Evolutionary conservation across 2,113 vertebrate species (phyloP).

Genomic region (Piprites chloris): DNA sequence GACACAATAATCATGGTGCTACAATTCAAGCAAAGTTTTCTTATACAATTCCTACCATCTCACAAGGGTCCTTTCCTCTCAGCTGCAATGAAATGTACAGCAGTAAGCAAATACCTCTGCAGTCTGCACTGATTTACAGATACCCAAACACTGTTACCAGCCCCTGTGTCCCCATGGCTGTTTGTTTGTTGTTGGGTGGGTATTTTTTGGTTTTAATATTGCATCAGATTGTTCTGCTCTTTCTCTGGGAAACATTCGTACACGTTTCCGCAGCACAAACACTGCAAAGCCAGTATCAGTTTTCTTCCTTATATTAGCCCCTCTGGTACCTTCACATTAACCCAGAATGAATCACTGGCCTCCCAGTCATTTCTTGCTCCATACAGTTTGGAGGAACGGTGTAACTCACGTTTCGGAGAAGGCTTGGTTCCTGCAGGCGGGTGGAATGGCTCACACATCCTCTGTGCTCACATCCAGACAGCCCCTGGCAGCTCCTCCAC

Average conservation of each 20-base stretch:
- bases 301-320: slow-evolving; percentile 44
- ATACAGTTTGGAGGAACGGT: background rate
- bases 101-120: slow-evolving; percentile 3
- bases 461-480: background rate
- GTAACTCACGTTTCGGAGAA: slow-evolving; percentile 29
- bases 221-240: background rate
- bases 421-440: background rate
- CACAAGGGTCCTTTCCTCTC: slow-evolving; percentile 1
- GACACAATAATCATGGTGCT: background rate
- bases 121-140: slow-evolving; percentile 13
- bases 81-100: background rate
- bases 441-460: background rate
- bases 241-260: slow-evolving; percentile 31
- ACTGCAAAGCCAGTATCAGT: slow-evolving; percentile 31
- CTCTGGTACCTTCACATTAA: slow-evolving; percentile 39
- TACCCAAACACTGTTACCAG: background rate
- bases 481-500: background rate
- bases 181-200: slow-evolving; percentile 12
- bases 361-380: slow-evolving; percentile 1
- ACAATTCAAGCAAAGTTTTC: background rate
- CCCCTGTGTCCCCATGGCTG: background rate
- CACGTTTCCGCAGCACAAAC: slow-evolving; percentile 5
- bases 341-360: slow-evolving; percentile 26
- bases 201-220: slow-evolving; percentile 4
- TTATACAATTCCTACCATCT: background rate